A percentile compares a stretch with the other conserved stretches of the same genome.
phyloP scores from a whole-genome alignment of 2,113 vertebrate genomes.

The Gadus macrocephalus region DNA sequence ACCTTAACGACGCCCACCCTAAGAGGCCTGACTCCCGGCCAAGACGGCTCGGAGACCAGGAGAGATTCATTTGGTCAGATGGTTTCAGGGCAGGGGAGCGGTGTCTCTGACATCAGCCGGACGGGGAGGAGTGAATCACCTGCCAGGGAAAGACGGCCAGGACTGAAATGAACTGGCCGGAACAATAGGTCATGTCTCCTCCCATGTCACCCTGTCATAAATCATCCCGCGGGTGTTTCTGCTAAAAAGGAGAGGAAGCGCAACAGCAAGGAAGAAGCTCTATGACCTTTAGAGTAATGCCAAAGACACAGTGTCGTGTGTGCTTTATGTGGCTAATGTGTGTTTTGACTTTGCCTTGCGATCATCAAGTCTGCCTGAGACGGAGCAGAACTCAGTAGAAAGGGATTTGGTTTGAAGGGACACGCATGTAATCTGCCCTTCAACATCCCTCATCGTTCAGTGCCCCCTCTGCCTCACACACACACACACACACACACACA shows the following conservation, averaged over 20 bases:
- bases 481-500: no score
- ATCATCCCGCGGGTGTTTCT: conserved; percentile 32
- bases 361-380: no score
- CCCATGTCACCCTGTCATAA: conserved; percentile 30
- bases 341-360: no score
- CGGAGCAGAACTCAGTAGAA: conserved; percentile 18
- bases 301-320: conserved; percentile 11
- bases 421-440: conserved; percentile 52
- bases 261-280: conserved; percentile 40
- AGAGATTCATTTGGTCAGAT: conserved; percentile 49
- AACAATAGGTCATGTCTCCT: conserved; percentile 52
- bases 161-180: conserved; percentile 45
- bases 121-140: conserved; percentile 44
- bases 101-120: conserved; percentile 33
- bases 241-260: conserved; percentile 25
- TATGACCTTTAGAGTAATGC: conserved; percentile 38
- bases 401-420: conserved; percentile 28
- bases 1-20: conserved; percentile 38
- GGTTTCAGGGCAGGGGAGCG: conserved; percentile 27
- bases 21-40: conserved; percentile 52
- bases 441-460: conserved; percentile 30
- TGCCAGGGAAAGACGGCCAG: conserved; percentile 38
- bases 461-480: conserved; percentile 1
- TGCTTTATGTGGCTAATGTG: neutral
- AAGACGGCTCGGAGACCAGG: conserved; percentile 43